These are phyloP conservation scores for Gorsachius goisagi DNA, from an alignment of 2,113 vertebrate species.

Conservation along the genomic window DNA sequence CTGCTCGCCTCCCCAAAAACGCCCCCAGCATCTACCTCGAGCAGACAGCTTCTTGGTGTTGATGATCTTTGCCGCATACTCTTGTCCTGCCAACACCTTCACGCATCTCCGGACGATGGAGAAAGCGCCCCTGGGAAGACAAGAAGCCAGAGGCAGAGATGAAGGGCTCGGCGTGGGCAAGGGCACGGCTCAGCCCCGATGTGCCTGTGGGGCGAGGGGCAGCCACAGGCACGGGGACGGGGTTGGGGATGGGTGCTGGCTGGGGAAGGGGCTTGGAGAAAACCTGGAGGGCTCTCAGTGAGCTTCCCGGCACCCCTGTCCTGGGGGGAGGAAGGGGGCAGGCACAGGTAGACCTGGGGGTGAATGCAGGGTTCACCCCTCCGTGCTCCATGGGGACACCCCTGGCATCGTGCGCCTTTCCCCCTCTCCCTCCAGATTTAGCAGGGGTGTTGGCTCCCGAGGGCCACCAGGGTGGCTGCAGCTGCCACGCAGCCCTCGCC, in stretches of 20 bases:
- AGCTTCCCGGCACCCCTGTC: background rate
- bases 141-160: background rate
- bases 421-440: background rate
- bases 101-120: conserved; percentile 83
- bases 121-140: conserved; percentile 78
- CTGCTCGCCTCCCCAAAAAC: background rate
- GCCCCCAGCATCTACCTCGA: conserved; percentile 65
- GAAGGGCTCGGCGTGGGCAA: rapidly evolving
- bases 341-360: background rate
- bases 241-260: too few relatives aligned
- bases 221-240: background rate
- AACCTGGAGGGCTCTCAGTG: background rate
- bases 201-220: background rate
- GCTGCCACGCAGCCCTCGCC: rapidly evolving
- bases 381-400: background rate
- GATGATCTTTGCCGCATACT: conserved; percentile 86
- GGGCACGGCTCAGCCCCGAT: background rate
- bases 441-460: rapidly evolving
- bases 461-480: background rate
- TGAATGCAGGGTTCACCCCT: background rate
- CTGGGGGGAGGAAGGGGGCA: background rate
- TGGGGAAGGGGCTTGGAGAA: background rate
- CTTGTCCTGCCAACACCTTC: conserved; percentile 83
- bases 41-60: conserved; percentile 86
- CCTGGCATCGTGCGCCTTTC: rapidly evolving